phyloP scores from a whole-genome alignment of 2,113 vertebrate genomes.

The Paracanthobrama guichenoti region DNA sequence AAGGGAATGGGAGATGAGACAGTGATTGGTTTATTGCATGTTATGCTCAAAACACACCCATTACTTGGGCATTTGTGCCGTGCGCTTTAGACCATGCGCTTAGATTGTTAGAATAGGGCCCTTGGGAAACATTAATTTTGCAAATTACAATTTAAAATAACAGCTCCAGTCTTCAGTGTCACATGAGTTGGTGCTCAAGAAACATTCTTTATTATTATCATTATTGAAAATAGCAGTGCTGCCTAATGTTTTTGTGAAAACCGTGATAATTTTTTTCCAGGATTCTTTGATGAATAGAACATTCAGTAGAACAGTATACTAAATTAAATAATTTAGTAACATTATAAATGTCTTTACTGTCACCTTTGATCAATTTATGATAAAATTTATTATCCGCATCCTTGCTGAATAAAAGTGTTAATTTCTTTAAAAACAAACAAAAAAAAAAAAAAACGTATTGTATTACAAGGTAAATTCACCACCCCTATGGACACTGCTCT shows the following conservation, averaged over 20 bases:
- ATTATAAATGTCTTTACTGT: background rate
- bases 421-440: no score
- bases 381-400: background rate
- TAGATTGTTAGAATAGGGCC: no score
- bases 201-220: background rate
- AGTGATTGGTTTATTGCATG: no score
- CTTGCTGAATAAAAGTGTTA: background rate
- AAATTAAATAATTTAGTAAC: background rate
- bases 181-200: slow-evolving; percentile 3
- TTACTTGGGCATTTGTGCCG: no score
- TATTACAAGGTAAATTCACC: no score
- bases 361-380: background rate
- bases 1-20: no score
- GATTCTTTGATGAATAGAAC: background rate
- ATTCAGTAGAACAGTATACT: background rate
- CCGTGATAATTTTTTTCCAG: background rate
- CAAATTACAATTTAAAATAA: no score
- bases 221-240: background rate
- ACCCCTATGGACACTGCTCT: slow-evolving; percentile 42
- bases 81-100: no score
- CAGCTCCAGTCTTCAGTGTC: no score
- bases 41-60: no score
- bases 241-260: background rate
- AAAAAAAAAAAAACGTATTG: no score
- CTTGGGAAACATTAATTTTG: no score